Conservation (phyloP, 2,797 vertebrate genomes). For the Danio jaintianensis region DNA sequence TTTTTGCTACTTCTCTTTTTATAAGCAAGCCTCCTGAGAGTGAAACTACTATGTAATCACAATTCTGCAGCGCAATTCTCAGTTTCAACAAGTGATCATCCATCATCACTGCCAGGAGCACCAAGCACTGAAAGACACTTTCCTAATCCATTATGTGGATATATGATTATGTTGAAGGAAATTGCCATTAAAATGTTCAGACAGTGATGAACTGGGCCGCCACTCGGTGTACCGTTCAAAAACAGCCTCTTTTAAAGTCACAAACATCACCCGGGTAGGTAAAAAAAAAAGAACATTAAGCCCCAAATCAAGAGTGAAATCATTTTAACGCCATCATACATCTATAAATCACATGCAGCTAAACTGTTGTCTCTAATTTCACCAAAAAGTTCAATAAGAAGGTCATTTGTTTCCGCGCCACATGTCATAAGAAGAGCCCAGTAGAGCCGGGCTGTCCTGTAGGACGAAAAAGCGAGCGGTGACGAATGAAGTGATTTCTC, state of each 20-base stretch:
- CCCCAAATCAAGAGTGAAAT: constrained; percentile 48
- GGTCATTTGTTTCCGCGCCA: neutral
- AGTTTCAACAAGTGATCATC: constrained; percentile 49
- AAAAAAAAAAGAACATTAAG: constrained; percentile 24
- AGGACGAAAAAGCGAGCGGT: constrained; percentile 5
- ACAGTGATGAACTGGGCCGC: constrained; percentile 54
- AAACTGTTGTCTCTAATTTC: neutral
- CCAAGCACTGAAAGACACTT: constrained; percentile 53
- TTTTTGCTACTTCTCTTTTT: constrained; percentile 4
- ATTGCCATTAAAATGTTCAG: constrained; percentile 57
- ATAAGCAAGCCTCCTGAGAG: neutral
- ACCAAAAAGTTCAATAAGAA: constrained; percentile 32
- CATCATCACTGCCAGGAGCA: constrained; percentile 52
- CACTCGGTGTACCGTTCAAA: constrained; percentile 37
- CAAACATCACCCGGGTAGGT: constrained; percentile 42
- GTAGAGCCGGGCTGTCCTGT: neutral
- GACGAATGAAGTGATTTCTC: constrained; percentile 47
- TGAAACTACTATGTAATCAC: neutral
- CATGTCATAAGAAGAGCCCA: neutral
- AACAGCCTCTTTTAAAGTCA: constrained; percentile 44
- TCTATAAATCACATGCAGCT: constrained; percentile 17
- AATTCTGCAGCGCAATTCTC: neutral
- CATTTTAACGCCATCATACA: constrained; percentile 17
- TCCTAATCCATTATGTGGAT: constrained; percentile 64
- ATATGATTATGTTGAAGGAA: constrained; percentile 62